Evolutionary conservation across 2,888 invertebrate genomes (phyloP), one percentile per base, ranked within the genome.

Genomic region (Melipona bicolor): DNA sequence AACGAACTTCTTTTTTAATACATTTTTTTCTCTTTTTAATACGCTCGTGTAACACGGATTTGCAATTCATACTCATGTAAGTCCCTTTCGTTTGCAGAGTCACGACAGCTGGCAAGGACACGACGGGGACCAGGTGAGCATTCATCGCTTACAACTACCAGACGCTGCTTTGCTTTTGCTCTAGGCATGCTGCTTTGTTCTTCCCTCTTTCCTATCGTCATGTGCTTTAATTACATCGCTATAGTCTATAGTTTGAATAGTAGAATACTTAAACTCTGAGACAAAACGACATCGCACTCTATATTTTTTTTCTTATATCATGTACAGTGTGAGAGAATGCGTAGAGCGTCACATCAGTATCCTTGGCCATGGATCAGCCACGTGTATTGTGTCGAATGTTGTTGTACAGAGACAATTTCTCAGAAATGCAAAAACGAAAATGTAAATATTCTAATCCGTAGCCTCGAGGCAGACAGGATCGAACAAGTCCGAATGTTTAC

Each of bases 81-180:
- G 36, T 54, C 87, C 90, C 92, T 91, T 94, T 91, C 94, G 89
- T 96, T 43, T 96, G 62, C 95, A 96, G 96, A 96, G 95, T 90
- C 96, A 95, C 90, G 96, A 96, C 94, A 96, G 96, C 93, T 96
- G 96, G 96, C 96, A 96, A 92, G 96, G 95, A 84, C 95, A 96
- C 90, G 96, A 96, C 92, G 95, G 95, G 91, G 96, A 96, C 93
- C 96, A 96, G 95, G 96, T 96, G 92, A 95, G 88, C 78, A 72
- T 59, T 73, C 70, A 4, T 62, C 6, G 52, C 69, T 77, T 72
- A 64, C 54, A 43, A 67, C 62, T 75, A 73, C 64, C 49, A 36
- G 43, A 79, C 70, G 68, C 69, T 72, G 79, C 79, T 86, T 83
- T 69, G 84, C 79, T 83, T 77, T 80, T 49, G 67, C 59, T 67